Base-by-base conservation (phyloP, 1,140 invertebrate species). In the Aculops lycopersici region DNA sequence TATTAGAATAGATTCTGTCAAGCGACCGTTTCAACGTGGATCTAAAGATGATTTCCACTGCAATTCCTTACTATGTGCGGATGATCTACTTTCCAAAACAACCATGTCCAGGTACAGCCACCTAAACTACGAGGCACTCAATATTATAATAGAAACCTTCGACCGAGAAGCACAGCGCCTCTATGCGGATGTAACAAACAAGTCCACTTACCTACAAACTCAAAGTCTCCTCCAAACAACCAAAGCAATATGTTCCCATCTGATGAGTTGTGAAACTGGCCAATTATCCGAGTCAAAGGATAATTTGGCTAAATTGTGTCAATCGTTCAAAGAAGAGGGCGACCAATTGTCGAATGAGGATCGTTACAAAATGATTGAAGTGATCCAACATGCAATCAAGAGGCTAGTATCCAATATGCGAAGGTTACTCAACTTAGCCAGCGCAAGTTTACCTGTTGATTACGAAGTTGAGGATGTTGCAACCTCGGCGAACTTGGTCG, bases 171-270 rank as follows among this genome's bases (percentile, higher is more conserved):
- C 57, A 16, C 53, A 57, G 40, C 53, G 51, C 44, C 40, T 58
- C 12, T 49, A 48, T 36, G 51, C 53, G 31, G 48, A 49, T 42
- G 51, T 53, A 13, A 43, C 36, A 37, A 42, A 17, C 3, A 17
- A 5, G 16, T n/a, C n/a, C 3, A n/a, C 3, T 15, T 19, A 20
- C 17, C 20, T 39, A 17, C 38, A 43, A 17, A 21, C 64, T 2
- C 62, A 65, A 45, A 58, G 69, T 16, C 68, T 83, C 35, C 63
- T 72, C 16, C 83, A 92, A 56, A 72, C 78, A 0, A 74, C 88
- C 0, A 92, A 90, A 59, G 78, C 77, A 1, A 70, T 94, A 5
- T 81, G 79, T 53, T 70, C 77, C 18, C 58, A 81, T 17, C 69
- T 88, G 45, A 76, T 76, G 12, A 72, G 70, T 42, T 67, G 88